phyloP scores from a whole-genome alignment of 2,113 vertebrate species.

The Balaenoptera acutorostrata region DNA sequence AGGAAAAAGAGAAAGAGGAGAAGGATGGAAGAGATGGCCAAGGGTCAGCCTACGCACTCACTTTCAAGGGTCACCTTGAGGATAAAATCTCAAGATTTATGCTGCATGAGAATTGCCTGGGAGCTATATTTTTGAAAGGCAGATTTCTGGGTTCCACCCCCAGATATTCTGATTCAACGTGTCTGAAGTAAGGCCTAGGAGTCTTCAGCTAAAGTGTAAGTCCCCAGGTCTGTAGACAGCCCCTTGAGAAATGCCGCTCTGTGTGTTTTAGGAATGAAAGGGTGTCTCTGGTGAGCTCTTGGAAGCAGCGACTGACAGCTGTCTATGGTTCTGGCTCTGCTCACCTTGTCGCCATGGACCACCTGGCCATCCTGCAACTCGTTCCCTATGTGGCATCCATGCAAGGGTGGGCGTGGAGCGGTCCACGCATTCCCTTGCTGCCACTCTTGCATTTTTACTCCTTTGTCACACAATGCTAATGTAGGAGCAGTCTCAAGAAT shows the following conservation, averaged over 20 bases:
- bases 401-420: not conserved
- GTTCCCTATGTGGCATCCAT: not conserved
- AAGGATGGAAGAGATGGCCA: not conserved
- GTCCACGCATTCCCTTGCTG: not conserved
- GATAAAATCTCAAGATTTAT: not conserved
- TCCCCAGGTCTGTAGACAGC: not conserved
- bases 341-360: not conserved
- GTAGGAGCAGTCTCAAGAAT: not conserved
- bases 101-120: not conserved
- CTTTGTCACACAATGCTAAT: not conserved
- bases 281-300: not conserved
- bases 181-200: not conserved
- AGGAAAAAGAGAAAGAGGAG: not conserved
- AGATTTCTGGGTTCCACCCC: not conserved
- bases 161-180: not conserved
- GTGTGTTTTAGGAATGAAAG: not conserved
- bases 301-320: not conserved
- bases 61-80: not conserved
- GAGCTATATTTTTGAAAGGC: not conserved
- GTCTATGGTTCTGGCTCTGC: not conserved
- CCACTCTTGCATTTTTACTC: too few species aligned
- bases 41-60: not conserved
- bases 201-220: not conserved
- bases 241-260: not conserved
- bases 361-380: rapidly evolving